Base-by-base conservation (phyloP, 2,113 vertebrate species). In the Ptilorrhoa leucosticta region DNA sequence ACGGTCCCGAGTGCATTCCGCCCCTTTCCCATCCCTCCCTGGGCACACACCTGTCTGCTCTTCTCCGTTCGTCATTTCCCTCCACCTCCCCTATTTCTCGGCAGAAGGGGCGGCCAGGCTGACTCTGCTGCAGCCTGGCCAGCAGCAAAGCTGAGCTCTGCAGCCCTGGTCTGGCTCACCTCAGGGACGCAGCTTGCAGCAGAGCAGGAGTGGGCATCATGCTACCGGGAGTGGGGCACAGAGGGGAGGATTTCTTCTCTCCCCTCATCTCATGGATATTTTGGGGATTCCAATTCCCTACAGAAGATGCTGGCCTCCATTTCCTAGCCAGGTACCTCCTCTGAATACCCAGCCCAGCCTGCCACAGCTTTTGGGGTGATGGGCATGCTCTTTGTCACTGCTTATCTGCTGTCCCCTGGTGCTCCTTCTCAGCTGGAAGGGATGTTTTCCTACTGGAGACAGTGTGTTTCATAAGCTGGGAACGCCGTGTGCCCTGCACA, bases 401-500 rank as follows among this genome's bases (percentile, higher is more conserved):
- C 50, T 95, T 69, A 63, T 86, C 53, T 78, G 53, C 72, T 87
- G 60, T 94, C 66, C 71, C 75, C 88, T 63, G 57, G 51, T 88
- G 83, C 53, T 90, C 37, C 90, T 75, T 64, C 81, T 86, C 4
- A 5, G 56, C 70, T 84, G 42, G 78, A 66, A 90, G 75, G 75
- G 83, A 82, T 47, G 66, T 89, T 91, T 90, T 86, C 77, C 54
- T 82, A 27, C 35, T 2, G 6, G 75, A 89, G 79, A 64, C 56
- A 30, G 65, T 7, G 45, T 79, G 92, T 93, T 96, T 96, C 80
- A 77, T 89, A 96, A 95, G 79, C 83, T 45, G 61, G 68, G 84
- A 94, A 89, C n/a, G 2, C 65, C 0, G 6, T 84, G 83, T 92
- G 86, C 79, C 79, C 82, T 75, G 76, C 57, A 79, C 58, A 91